Evolutionary conservation across 2,797 vertebrate species (phyloP), one percentile per base, ranked within the genome.

Genomic region (Borostomias antarcticus): DNA sequence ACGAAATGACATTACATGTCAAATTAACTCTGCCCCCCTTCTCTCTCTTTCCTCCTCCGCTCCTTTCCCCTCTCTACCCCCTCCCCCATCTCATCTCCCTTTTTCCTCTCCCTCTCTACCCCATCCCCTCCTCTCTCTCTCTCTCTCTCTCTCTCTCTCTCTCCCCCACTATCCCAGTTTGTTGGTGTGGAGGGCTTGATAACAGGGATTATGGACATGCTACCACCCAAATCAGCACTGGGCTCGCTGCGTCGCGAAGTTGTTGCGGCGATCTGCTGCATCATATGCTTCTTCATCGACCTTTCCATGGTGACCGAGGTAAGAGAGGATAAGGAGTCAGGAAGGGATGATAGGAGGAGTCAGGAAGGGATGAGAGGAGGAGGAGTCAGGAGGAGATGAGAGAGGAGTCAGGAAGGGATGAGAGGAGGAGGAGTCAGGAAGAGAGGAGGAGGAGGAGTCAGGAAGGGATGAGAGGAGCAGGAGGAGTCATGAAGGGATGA

Each of bases 291-390:
- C 83, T 75, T 93, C 75, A 93, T 94, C 28, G 93, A 94, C 85
- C 86, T 94, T 76, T 93, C 93, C 59, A 94, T 94, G 93, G 91
- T 94, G 70, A 94, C 93, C 0, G 89, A 94, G 91, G 93, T 94
- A 90, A 71, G 82, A 32, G 53, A 29, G 26, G 59, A 50, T 48
- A 60, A 33, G 21, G 47, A 4, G 28, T 56, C 62, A 21, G 11
- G 80, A 85, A 68, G 75, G 68, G 73, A 70, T 78, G 72, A 77
- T 21, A n/a, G 58, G 67, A 70, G 82, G 1, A 78, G 79, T 51
- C 80, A 80, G 82, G 76, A 64, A 80, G 32, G 54, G 7, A 9
- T 58, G 57, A 37, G 29, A 63, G 47, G 52, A 58, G 33, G 37
- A 2, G 19, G 50, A 3, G 30, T 58, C 62, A n/a, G 9, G 80